Evolutionary conservation across 2,797 vertebrate genomes (phyloP).

Genomic region (Crax fasciolata): DNA sequence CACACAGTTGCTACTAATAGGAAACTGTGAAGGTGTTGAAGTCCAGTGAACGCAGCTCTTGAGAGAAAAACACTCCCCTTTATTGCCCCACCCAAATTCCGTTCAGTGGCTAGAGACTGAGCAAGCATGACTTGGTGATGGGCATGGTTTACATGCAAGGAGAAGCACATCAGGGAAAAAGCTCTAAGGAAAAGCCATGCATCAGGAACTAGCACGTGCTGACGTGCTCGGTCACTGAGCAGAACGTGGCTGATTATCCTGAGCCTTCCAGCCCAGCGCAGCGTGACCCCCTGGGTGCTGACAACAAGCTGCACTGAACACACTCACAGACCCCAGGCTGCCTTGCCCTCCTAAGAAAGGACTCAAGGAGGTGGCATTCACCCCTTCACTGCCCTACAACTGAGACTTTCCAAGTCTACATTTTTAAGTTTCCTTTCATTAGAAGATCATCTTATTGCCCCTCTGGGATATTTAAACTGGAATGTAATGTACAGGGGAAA

Average conservation of each 20-base stretch:
- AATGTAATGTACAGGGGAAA: neutral
- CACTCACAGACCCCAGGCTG: fast-evolving
- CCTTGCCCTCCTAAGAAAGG: fast-evolving
- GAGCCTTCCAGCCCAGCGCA: neutral
- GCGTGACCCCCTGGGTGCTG: neutral
- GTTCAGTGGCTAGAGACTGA: neutral
- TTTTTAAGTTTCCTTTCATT: neutral
- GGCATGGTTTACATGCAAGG: neutral
- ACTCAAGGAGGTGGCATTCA: neutral
- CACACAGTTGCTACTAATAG: neutral
- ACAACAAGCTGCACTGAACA: neutral
- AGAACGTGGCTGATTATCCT: fast-evolving
- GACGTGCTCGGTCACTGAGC: neutral
- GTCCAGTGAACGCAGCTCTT: neutral
- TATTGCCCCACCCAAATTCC: neutral
- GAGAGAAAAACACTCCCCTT: neutral
- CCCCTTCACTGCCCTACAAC: neutral
- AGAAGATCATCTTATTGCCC: neutral
- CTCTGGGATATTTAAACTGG: neutral
- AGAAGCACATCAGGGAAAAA: neutral
- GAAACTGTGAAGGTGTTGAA: neutral
- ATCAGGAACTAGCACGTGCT: neutral
- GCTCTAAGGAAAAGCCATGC: neutral
- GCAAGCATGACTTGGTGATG: neutral
- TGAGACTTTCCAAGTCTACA: neutral